Evolutionary conservation across 2,888 invertebrate species (phyloP).

Genomic region (Nematopogon swammerdamellus): DNA sequence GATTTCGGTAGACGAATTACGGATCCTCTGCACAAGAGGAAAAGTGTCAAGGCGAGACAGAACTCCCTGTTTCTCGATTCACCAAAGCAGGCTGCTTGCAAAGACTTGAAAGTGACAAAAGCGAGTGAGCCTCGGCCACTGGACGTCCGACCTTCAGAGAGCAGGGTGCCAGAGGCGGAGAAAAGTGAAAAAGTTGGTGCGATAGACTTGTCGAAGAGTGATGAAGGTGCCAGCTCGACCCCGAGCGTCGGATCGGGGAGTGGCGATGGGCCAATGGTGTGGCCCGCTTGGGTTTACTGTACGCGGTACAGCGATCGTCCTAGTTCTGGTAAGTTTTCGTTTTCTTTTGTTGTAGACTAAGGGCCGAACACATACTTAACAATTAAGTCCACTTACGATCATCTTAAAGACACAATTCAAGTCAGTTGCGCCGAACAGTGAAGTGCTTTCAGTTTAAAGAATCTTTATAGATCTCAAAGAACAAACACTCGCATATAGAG

Average conservation of each 20-base stretch:
- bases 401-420: too few species aligned
- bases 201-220: slow-evolving; percentile 42
- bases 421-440: too few species aligned
- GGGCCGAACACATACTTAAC: too few species aligned
- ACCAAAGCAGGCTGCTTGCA: not conserved
- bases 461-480: too few species aligned
- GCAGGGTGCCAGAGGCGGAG: slow-evolving; percentile 39
- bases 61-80: not conserved
- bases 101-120: not conserved
- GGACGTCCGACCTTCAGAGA: slow-evolving; percentile 16
- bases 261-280: slow-evolving; percentile 54
- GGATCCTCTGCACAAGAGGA: slow-evolving; percentile 64
- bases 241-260: slow-evolving; percentile 11
- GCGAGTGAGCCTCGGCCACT: not conserved
- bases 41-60: slow-evolving; percentile 30
- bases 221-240: slow-evolving; percentile 34
- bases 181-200: slow-evolving; percentile 35
- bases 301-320: slow-evolving; percentile 92
- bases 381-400: too few species aligned
- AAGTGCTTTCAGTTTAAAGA: too few species aligned
- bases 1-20: slow-evolving; percentile 76
- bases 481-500: too few species aligned
- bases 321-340: slow-evolving; percentile 71
- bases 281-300: slow-evolving; percentile 99
- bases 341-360: too few species aligned